Evolutionary conservation across 2,888 invertebrate species (phyloP), one percentile per base, ranked within the genome.

Genomic region (Napeogenes inachia): DNA sequence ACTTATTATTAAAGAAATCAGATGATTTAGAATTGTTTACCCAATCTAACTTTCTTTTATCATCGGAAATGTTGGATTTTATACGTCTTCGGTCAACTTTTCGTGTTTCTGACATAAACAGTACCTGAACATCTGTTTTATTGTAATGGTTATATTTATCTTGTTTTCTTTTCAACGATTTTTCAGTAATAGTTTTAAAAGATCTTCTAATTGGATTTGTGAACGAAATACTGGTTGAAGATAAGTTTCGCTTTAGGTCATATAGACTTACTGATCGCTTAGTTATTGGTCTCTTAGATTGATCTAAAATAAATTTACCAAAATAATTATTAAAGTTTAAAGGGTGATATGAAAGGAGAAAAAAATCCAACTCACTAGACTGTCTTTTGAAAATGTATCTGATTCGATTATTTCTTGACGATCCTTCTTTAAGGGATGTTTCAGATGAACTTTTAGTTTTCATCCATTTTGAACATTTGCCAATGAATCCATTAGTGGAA

Each of bases 71-170:
- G 2, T 54, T 60, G 38, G 13, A 46, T 30, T 61, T 62, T 46
- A 59, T 63, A 10, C 33, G 35, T 47, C 50, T 63, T 33, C 57
- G 57, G 42, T 53, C 54, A 30, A 45, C 38, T 13, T 60, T 67
- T 2, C 66, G 54, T 56, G 68, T 60, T 64, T 69, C 56, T 13
- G 68, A 66, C 35, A 57, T 60, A 64, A 65, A 73, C 45, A 74
- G 61, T 35, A 71, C 64, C 58, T 71, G 61, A 33, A 70, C 57
- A 21, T 69, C 61, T 6, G 61, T 38, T 13, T 57, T 61, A 35
- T 56, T 60, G n/a, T 10, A 4, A 12, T 46, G n/a, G 30, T 8
- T 8, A 4, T 45, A n/a, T 13, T 45, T 45, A 50, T 54, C 12
- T 33, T n/a, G n/a, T 45, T 50, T 42, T 4, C 10, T 12, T 50